Conservation (phyloP, 2,113 vertebrate genomes). For the Pithys albifrons region DNA sequence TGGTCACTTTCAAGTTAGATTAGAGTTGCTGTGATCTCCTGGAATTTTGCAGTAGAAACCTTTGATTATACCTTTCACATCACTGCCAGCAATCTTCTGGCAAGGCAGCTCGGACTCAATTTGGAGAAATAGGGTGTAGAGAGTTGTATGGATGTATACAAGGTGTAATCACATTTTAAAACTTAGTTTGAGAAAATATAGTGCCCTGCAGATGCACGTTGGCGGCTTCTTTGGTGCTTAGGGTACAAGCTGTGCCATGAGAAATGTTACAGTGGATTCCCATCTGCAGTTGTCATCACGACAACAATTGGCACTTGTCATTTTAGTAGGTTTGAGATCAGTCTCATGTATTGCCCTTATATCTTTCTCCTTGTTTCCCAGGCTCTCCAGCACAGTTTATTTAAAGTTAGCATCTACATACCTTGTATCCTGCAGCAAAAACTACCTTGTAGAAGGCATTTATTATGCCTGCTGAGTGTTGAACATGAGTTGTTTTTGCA, state of each 20-base stretch:
- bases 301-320: background rate
- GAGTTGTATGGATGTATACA: background rate
- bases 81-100: background rate
- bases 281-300: fast-evolving
- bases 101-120: background rate
- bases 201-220: background rate
- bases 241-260: fast-evolving
- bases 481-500: background rate
- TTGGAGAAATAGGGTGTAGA: background rate
- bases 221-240: background rate
- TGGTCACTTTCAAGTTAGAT: background rate
- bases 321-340: background rate
- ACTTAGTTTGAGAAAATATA: background rate
- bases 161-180: background rate
- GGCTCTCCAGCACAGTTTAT: background rate
- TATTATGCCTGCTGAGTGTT: background rate
- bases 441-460: background rate
- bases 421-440: background rate
- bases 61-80: background rate
- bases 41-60: background rate
- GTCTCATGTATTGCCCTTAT: background rate
- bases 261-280: background rate
- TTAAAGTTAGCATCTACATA: background rate
- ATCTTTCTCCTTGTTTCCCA: fast-evolving
- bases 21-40: background rate